Base-by-base conservation (phyloP, 2,888 invertebrate genomes). In the Lissonota sp. region DNA sequence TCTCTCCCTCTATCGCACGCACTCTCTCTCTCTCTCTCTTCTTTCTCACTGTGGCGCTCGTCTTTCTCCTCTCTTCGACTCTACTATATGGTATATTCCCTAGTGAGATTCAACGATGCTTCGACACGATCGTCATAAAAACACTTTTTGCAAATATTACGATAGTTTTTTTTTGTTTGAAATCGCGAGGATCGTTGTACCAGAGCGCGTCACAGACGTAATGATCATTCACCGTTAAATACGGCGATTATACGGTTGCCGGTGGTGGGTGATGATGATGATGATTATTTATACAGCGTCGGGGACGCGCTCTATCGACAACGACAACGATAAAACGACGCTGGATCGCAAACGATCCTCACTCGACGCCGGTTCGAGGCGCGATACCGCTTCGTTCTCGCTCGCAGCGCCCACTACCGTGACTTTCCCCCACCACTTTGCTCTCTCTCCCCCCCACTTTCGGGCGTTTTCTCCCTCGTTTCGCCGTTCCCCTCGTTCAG, bases 351-450 rank as follows among this genome's bases (percentile, higher is more conserved):
- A 46, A 74, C 73, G 81, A 81, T 66, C 81, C 81, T 77, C 81
- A 81, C 80, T 74, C 46, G 74, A 78, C 83, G 80, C 80, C 80
- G 81, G 83, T 81, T 83, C 83, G 81, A 81, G 83, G 83, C 74
- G 81, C 83, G 77, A 80, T 80, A 78, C 81, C 75, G 71, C 62
- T 49, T 55, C 55, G 46, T 63, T 46, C 67, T 73, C 66, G 77
- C 60, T 73, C 80, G 72, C 58, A 57, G 71, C 63, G 58, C 55
- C 70, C 55, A 49, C 82, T 60, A 64, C 79, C 69, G 60, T 16
- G 39, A 55, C 67, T 74, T 49, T 62, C 75, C 57, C 62, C 66
- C 75, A 66, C 73, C 37, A 26, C 62, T 42, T 39, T 26, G 14
- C 57, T 26, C 40, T 42, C n/a, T 14, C 57, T 26, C 40, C 40